Conservation (phyloP, 30 jellyfish, hydroid and myxozoan species). For the Sanderia malayensis region DNA sequence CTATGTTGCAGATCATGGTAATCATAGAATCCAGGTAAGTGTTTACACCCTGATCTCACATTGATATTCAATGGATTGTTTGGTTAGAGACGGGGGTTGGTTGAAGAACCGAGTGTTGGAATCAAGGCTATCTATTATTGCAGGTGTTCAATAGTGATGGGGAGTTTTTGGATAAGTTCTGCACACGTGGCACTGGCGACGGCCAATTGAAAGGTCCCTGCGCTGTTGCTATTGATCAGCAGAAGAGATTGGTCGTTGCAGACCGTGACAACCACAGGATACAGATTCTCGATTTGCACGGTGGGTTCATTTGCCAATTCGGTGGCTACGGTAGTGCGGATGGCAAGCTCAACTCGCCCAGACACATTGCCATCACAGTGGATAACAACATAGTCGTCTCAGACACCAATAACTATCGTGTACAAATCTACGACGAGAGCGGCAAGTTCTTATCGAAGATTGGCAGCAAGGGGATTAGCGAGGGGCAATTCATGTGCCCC, state of each 20-base stretch:
- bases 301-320: conserved; percentile 69
- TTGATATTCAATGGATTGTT: no score
- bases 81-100: no score
- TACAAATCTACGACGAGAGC: conserved; percentile 65
- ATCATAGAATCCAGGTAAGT: conserved; percentile 91
- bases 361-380: conserved; percentile 77
- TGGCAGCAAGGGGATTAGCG: conserved; percentile 88
- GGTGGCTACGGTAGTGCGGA: conserved; percentile 92
- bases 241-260: conserved; percentile 80
- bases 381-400: conserved; percentile 68
- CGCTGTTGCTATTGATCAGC: conserved; percentile 76
- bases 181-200: conserved; percentile 88
- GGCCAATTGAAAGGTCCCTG: conserved; percentile 94
- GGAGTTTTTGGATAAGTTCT: conserved; percentile 60
- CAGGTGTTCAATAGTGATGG: conserved; percentile 84
- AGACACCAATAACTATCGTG: conserved; percentile 87
- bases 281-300: conserved; percentile 75
- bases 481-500: conserved; percentile 95
- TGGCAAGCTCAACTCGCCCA: conserved; percentile 90
- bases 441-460: conserved; percentile 70
- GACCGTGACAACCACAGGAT: conserved; percentile 95
- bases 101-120: no score
- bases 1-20: conserved; percentile 98
- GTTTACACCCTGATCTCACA: no score
- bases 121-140: not conserved